These are phyloP conservation scores for Labrus mixtus DNA, from an alignment of 2,113 vertebrate species.

Conservation along the genomic window DNA sequence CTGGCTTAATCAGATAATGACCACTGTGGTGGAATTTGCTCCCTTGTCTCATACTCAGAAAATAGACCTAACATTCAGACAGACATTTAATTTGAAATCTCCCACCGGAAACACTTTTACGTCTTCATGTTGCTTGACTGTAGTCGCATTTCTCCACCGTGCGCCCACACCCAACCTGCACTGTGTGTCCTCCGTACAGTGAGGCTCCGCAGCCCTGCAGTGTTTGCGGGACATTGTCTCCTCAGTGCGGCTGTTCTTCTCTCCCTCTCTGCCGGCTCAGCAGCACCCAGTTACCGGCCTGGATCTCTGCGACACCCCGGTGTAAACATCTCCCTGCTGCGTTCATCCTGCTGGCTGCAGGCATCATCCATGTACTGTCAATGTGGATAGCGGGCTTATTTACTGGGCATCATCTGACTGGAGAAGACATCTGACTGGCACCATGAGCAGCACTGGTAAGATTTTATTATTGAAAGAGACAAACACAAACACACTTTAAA, in stretches of 20 bases:
- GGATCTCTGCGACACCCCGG: constrained; percentile 8
- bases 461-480: not conserved
- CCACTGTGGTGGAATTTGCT: too few relatives aligned
- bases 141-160: not conserved
- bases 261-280: constrained; percentile 21
- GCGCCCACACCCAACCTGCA: constrained; percentile 73
- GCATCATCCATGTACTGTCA: constrained; percentile 66
- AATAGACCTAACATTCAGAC: too few relatives aligned
- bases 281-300: constrained; percentile 13
- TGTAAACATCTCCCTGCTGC: not conserved
- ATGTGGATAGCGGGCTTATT: constrained; percentile 62
- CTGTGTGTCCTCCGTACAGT: constrained; percentile 15
- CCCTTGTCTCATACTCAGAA: too few relatives aligned
- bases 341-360: constrained; percentile 37
- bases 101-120: accelerated
- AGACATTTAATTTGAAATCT: constrained; percentile 50
- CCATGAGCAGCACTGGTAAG: constrained; percentile 80
- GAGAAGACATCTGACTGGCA: constrained; percentile 46
- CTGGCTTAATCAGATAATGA: not conserved
- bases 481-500: not conserved
- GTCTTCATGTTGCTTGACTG: not conserved
- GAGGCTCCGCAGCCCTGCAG: constrained; percentile 58
- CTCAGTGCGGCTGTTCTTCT: not conserved
- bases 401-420: constrained; percentile 65
- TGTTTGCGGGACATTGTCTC: constrained; percentile 54